phyloP scores from a whole-genome alignment of 2,888 invertebrate genomes.

The Callinectes sapidus region DNA sequence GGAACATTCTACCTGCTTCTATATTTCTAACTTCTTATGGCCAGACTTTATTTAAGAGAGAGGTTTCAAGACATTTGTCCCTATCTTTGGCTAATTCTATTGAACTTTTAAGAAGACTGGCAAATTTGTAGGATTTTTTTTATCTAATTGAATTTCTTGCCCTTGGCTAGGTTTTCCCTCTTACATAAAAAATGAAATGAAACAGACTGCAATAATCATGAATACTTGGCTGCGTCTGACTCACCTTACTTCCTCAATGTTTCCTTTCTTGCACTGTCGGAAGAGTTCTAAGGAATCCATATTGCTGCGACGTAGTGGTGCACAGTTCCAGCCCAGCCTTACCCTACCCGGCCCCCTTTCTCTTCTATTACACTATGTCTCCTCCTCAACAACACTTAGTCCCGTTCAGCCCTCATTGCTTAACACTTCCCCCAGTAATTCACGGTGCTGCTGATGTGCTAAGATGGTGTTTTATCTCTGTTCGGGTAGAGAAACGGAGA shows the following conservation, averaged over 20 bases:
- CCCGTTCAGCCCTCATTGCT: conserved; percentile 11
- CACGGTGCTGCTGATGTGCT: background rate
- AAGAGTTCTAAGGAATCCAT: conserved; percentile 56
- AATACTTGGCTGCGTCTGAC: background rate
- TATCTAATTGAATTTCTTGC: too few species aligned
- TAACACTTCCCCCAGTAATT: too few species aligned
- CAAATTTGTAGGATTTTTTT: too few species aligned
- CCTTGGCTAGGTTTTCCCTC: too few species aligned
- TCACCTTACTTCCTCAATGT: conserved; percentile 60
- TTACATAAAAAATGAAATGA: too few species aligned
- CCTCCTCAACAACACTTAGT: background rate
- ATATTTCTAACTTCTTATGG: too few species aligned
- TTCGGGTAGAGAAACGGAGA: background rate
- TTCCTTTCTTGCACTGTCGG: conserved; percentile 56
- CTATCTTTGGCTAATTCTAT: too few species aligned
- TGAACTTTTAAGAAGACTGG: too few species aligned
- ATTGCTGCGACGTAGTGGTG: background rate
- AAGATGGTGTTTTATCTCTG: background rate
- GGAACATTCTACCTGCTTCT: too few species aligned
- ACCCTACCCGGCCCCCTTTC: background rate
- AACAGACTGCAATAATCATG: too few species aligned
- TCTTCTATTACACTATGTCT: background rate
- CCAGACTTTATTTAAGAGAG: too few species aligned
- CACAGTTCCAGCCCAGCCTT: background rate
- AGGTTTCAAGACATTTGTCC: too few species aligned